phyloP scores from a whole-genome alignment of 2,113 vertebrate species.

The Oreochromis tanganicae region DNA sequence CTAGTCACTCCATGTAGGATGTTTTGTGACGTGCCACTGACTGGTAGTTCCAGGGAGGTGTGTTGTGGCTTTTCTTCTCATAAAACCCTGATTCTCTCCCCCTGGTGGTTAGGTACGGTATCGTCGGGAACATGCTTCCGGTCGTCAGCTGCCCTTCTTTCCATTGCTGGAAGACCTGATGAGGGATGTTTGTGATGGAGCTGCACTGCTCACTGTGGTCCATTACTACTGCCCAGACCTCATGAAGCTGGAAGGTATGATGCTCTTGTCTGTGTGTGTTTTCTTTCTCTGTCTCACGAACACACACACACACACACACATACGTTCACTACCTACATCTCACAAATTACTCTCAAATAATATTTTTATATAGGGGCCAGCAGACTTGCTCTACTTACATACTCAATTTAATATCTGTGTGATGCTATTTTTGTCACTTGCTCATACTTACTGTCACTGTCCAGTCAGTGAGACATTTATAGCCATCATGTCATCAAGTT shows the following conservation, averaged over 20 bases:
- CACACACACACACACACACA: neutral
- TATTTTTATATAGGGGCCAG: neutral
- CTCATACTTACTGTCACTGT: conserved; percentile 5
- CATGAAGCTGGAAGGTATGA: conserved; percentile 92
- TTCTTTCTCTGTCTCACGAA: neutral
- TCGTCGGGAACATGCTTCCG: conserved; percentile 87
- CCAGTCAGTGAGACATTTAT: conserved; percentile 39
- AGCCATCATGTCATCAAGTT: conserved; percentile 20
- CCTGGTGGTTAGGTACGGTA: conserved; percentile 84
- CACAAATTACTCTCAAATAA: neutral
- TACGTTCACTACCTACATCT: neutral
- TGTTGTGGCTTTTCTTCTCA: neutral
- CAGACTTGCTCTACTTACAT: neutral
- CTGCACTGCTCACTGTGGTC: conserved; percentile 85
- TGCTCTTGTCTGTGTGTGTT: neutral
- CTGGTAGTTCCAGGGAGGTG: neutral
- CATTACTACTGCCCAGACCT: conserved; percentile 94
- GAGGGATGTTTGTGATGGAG: conserved; percentile 89
- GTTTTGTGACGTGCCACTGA: neutral
- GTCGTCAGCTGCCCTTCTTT: conserved; percentile 84
- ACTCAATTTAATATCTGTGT: conserved; percentile 8
- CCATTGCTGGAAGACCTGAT: conserved; percentile 89
- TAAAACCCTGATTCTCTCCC: neutral
- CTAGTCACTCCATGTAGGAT: conserved; percentile 6
- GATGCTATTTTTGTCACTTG: conserved; percentile 12